phyloP scores from a whole-genome alignment of 2,797 vertebrate genomes.

The Sebastes diaconus region DNA sequence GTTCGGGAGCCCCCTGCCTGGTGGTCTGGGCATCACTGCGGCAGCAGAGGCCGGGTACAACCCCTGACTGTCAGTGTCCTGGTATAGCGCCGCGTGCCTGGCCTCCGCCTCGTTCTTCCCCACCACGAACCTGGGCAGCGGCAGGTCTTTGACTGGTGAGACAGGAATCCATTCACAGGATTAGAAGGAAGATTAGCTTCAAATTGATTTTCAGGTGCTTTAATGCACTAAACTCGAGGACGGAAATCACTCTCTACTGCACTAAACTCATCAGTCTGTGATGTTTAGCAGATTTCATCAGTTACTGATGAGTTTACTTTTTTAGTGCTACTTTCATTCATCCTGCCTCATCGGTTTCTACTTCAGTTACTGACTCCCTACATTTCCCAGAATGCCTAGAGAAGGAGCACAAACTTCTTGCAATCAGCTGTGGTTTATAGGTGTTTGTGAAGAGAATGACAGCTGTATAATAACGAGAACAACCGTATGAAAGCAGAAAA shows the following conservation, averaged over 20 bases:
- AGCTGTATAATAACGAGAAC: conserved; percentile 6
- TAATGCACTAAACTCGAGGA: background rate
- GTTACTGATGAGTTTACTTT: background rate
- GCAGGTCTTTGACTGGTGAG: conserved; percentile 93
- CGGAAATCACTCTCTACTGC: background rate
- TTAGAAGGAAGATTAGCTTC: conserved; percentile 7
- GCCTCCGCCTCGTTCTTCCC: conserved; percentile 95
- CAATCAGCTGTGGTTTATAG: background rate
- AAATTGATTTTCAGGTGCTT: background rate
- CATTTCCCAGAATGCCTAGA: conserved; percentile 4
- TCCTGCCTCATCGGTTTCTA: background rate
- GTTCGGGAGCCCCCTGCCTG: conserved; percentile 87
- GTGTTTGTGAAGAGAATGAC: background rate
- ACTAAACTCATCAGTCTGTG: background rate
- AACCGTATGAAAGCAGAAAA: background rate
- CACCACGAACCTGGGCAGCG: conserved; percentile 92
- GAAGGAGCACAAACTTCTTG: background rate
- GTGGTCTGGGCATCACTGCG: conserved; percentile 94
- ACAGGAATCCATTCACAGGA: conserved; percentile 9
- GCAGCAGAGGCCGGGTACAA: conserved; percentile 90
- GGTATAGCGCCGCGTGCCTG: conserved; percentile 88
- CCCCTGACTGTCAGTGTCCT: conserved; percentile 91
- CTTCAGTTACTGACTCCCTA: background rate
- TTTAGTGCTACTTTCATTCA: background rate
- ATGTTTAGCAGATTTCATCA: background rate